A percentile compares a stretch with the other conserved stretches of the same genome.
These are phyloP conservation scores for Vipera ursinii DNA, from an alignment of 2,797 vertebrate species.

Conservation along the genomic window DNA sequence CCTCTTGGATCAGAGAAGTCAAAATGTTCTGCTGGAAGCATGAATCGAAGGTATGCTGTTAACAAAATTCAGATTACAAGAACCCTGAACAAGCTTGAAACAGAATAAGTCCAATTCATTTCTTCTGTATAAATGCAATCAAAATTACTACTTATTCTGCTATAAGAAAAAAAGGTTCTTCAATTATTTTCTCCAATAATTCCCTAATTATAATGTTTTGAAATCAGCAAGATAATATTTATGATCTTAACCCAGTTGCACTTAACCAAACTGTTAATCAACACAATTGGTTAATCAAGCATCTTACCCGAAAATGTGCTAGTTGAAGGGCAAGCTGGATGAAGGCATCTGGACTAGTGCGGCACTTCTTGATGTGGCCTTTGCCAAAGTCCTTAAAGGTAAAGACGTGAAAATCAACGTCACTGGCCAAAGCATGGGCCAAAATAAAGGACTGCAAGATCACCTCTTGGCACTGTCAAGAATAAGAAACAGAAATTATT, in stretches of 20 bases:
- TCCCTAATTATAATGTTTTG: not conserved
- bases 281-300: not conserved
- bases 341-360: conserved; percentile 84
- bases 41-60: not conserved
- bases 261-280: not conserved
- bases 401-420: conserved; percentile 82
- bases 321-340: conserved; percentile 85
- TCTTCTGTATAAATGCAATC: not conserved
- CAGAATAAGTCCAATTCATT: not conserved
- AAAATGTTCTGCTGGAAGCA: not conserved
- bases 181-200: not conserved
- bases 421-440: conserved; percentile 79
- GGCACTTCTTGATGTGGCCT: conserved; percentile 81
- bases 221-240: not conserved
- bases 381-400: conserved; percentile 86
- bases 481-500: not conserved
- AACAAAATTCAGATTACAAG: not conserved
- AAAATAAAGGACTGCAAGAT: conserved; percentile 76
- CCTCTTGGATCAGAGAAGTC: not conserved
- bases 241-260: not conserved
- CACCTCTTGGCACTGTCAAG: conserved; percentile 79
- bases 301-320: conserved; percentile 83
- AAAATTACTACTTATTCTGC: not conserved
- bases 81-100: not conserved
- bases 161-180: not conserved